Base-by-base conservation (phyloP, 2,888 invertebrate species). In the Acleris sparsana region DNA sequence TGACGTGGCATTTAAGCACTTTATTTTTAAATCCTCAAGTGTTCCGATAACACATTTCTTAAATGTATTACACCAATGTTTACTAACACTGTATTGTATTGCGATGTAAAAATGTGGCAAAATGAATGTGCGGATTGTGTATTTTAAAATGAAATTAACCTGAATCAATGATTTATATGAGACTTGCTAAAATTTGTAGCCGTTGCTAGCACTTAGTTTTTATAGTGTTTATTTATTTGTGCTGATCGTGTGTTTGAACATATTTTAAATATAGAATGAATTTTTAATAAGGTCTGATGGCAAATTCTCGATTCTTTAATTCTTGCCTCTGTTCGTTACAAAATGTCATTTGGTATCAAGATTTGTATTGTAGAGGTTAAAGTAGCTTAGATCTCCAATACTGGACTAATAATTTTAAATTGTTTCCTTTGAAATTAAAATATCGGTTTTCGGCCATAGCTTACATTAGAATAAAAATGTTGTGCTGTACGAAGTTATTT, bases 191-290 rank as follows among this genome's bases (percentile, higher is more conserved):
- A 61, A 39, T 49, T 53, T 52, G 52, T 44, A 52, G 58, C 63
- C 52, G 29, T 59, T 60, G 56, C 51, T 61, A 66, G 65, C 17
- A 9, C 56, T 61, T 61, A 39, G 55, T 66, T 70, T 59, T 70
- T 69, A 70, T 73, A 73, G 70, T 70, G 59, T 61, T 82, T 86
- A 86, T 87, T 86, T 88, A 86, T 85, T 83, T 86, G 80, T 87
- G 83, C 87, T 79, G 78, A 84, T 87, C 80, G 85, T 84, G 83
- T 83, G 79, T 84, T 81, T 79, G 76, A 79, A 75, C 78, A 79
- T 79, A 75, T 75, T 78, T 70, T 52, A 70, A 71, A 75, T 33
- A 33, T 33, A 33, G 9, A 33, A 33, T 33, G 9, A 33, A 70
- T 69, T 70, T 76, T 70, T 59, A 63, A 62, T 62, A 46, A 22